These are phyloP conservation scores for Notolepis coatsorum DNA, from an alignment of 2,797 vertebrate species.

Conservation along the genomic window DNA sequence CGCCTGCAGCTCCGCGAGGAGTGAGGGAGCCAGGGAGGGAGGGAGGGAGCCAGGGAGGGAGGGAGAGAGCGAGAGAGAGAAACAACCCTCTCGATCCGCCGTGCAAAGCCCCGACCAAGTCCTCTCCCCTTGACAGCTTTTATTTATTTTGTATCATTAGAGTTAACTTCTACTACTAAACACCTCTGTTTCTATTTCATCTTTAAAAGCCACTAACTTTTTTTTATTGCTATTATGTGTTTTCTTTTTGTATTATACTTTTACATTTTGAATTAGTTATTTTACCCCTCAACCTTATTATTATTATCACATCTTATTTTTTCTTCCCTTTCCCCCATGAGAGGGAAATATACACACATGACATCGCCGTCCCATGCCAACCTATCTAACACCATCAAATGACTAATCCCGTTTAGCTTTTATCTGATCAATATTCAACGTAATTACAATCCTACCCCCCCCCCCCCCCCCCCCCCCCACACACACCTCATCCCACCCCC, in stretches of 20 bases:
- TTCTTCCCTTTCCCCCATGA: constrained; percentile 52
- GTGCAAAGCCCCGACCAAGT: constrained; percentile 55
- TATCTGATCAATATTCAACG: constrained; percentile 52
- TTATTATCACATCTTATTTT: constrained; percentile 59
- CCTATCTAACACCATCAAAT: constrained; percentile 36
- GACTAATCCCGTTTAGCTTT: constrained; percentile 29
- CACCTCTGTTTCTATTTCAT: constrained; percentile 68
- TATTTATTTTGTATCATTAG: constrained; percentile 79
- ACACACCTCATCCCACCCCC: too few relatives aligned
- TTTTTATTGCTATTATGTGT: constrained; percentile 65
- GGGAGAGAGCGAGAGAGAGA: constrained; percentile 52
- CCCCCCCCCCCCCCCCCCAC: constrained; percentile 17
- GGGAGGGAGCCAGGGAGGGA: constrained; percentile 46
- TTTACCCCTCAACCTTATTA: too few relatives aligned
- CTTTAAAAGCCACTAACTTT: constrained; percentile 71
- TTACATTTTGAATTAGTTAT: constrained; percentile 52
- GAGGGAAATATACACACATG: constrained; percentile 37
- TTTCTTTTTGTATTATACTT: constrained; percentile 49
- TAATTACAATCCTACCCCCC: constrained; percentile 31
- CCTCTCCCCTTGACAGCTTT: constrained; percentile 73
- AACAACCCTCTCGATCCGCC: constrained; percentile 59
- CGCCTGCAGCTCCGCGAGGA: constrained; percentile 98
- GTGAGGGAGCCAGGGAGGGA: constrained; percentile 75
- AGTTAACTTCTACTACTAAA: constrained; percentile 64
- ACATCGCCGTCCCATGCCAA: constrained; percentile 8